Evolutionary conservation across 37 sponge, comb jelly and placozoan genomes (phyloP), one percentile per base, ranked within the genome.

Genomic region (Chondrosia reniformis): DNA sequence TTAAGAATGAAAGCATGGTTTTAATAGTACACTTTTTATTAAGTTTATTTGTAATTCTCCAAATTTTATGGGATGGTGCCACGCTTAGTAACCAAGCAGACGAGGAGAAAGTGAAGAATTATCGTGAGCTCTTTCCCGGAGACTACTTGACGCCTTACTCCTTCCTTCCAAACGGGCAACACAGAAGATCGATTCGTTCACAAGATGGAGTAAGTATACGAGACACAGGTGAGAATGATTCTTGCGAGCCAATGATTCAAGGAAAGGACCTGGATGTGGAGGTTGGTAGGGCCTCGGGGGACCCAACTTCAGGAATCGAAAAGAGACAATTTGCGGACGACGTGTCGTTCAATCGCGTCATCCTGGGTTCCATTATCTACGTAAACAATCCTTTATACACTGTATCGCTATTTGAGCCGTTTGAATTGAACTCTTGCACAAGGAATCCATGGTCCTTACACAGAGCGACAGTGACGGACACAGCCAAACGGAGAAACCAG

Each of bases 371-470:
- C 67, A 83, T 94, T 36, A 81, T 89, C 0, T 87, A 61, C 36
- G 81, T 91, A 13, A 41, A 86, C 21, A 56, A 88, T 54, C 97
- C 97, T 8, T 83, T 81, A 55, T 65, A 84, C 42, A 86, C 94
- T 15, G 57, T 97, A 31, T 97, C 97, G 3, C 87, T 97, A 0
- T 46, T 91, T 41, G 97, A 97, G 69, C 97, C 97, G 0, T 45
- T 24, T 28, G 38, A 32, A 7, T n/a, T 39, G 15, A 90, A 85
- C 17, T 67, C 84, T 0, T 93, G 94, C 30, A 27, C 42, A 4
- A 33, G 37, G 32, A 54, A n/a, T 22, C 65, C 36, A 28, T 83
- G 44, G n/a, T 67, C 55, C 55, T 73, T 87, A 1, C 40, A 41
- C 7, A 55, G 82, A 33, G 37, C 84, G 15, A 78, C 84, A 8